Conservation (phyloP, 2,888 invertebrate genomes). For the Trimorus sp. region DNA sequence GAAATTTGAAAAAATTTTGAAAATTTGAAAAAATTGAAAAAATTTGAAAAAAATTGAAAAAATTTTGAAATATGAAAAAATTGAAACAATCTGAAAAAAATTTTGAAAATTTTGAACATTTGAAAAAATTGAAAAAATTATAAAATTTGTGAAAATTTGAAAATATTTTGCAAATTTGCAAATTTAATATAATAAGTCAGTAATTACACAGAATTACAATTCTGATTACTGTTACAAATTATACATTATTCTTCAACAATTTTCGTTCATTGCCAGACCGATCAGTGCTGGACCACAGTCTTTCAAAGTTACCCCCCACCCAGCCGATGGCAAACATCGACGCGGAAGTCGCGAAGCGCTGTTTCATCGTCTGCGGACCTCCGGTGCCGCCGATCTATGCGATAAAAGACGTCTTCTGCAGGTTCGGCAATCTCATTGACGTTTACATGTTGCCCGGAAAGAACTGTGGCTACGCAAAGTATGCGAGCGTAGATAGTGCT, state of each 20-base stretch:
- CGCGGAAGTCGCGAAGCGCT: constrained; percentile 85
- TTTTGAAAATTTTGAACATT: too few relatives aligned
- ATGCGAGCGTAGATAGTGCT: constrained; percentile 89
- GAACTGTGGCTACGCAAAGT: constrained; percentile 96
- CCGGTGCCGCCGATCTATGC: constrained; percentile 88
- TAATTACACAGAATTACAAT: too few relatives aligned
- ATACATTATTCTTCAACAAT: background rate
- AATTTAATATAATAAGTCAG: too few relatives aligned
- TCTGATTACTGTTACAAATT: too few relatives aligned
- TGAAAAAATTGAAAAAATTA: too few relatives aligned
- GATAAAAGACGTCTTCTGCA: constrained; percentile 93
- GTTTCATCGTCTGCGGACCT: constrained; percentile 80
- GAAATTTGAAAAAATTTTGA: too few relatives aligned
- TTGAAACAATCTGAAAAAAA: too few relatives aligned
- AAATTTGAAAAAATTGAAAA: too few relatives aligned
- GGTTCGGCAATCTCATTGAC: constrained; percentile 95
- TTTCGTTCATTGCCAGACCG: constrained; percentile 62
- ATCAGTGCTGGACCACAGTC: constrained; percentile 71
- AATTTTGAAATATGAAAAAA: too few relatives aligned
- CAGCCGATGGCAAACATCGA: constrained; percentile 88
- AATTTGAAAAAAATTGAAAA: too few relatives aligned
- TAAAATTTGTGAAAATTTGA: too few relatives aligned
- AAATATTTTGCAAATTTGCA: too few relatives aligned
- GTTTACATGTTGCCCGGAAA: constrained; percentile 94
- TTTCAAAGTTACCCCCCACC: constrained; percentile 85